phyloP scores from a whole-genome alignment of 35 echinoderm and acorn worm genomes.

The Ophioderma brevispina region DNA sequence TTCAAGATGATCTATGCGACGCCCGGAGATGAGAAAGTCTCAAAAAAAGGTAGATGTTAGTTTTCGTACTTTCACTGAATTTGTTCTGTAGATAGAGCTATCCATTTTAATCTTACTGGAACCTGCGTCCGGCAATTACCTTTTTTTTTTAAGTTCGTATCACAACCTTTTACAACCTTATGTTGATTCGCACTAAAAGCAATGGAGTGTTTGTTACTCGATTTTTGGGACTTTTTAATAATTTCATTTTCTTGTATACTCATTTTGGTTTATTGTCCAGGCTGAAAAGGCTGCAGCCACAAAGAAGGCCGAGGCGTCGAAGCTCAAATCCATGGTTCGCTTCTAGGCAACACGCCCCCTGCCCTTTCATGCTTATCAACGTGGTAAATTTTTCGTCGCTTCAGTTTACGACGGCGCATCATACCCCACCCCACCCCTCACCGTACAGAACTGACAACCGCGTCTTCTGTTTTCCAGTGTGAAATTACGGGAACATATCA shows the following conservation, averaged over 20 bases:
- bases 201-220: too few species aligned
- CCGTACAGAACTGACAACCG: constrained; percentile 6
- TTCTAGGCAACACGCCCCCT: background rate
- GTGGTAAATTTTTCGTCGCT: constrained; percentile 19
- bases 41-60: background rate
- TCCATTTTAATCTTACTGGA: too few species aligned
- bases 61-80: too few species aligned
- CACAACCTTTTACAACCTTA: too few species aligned
- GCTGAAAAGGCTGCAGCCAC: constrained; percentile 25
- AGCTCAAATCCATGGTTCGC: background rate
- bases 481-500: constrained; percentile 34
- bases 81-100: too few species aligned
- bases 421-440: background rate
- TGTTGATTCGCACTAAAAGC: too few species aligned
- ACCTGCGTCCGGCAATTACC: too few species aligned
- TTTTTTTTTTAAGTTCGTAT: too few species aligned
- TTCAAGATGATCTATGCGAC: constrained; percentile 18
- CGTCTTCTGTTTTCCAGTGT: constrained; percentile 39
- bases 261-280: too few species aligned
- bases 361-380: background rate
- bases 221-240: too few species aligned
- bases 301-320: background rate
- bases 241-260: too few species aligned
- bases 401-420: background rate
- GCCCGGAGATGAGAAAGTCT: background rate